Evolutionary conservation across 2,888 invertebrate species (phyloP), one percentile per base, ranked within the genome.

Genomic region (Diarsia dahlii): DNA sequence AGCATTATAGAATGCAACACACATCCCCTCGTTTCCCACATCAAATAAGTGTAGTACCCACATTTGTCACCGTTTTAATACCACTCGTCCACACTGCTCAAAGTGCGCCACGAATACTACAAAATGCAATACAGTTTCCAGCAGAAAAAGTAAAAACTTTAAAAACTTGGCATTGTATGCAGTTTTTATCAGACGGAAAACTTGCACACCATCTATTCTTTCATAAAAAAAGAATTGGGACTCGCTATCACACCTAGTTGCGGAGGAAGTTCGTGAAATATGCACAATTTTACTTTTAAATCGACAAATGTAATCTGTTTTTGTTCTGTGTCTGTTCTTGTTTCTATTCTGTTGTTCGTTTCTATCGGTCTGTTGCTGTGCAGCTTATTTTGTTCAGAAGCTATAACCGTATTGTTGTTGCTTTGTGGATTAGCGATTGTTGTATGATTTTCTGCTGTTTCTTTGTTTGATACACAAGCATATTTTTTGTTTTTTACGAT

Each of bases 271-370:
- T 84, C 71, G 76, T 69, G 74, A 84, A 84, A 84, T 84, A 84
- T 84, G 84, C 74, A 80, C 73, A 80, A 86, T 80, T 84, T 86
- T 84, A 86, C 87, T 86, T 84, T 86, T 80, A 86, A 86, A 84
- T 86, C 84, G 87, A 84, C 84, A 83, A 83, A 83, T 84, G 87
- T 76, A 86, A 86, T 86, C 84, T 84, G 84, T 68, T 75, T 64
- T 65, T 71, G 73, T 84, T 68, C 84, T 28, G 28, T 28, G 28
- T 68, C 84, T 78, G 74, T 74, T 69, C 50, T 50, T 77, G 62
- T 71, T 76, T 71, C 62, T 71, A 50, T 71, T 60, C 13, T 46
- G 67, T 66, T 69, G 68, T 63, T 60, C 74, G 46, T 85, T 73
- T 73, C 56, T 68, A 73, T 68, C 62, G 71, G 78, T 74, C 68